These are phyloP conservation scores for Sarcoramphus papa DNA, from an alignment of 2,797 vertebrate genomes.

Conservation along the genomic window DNA sequence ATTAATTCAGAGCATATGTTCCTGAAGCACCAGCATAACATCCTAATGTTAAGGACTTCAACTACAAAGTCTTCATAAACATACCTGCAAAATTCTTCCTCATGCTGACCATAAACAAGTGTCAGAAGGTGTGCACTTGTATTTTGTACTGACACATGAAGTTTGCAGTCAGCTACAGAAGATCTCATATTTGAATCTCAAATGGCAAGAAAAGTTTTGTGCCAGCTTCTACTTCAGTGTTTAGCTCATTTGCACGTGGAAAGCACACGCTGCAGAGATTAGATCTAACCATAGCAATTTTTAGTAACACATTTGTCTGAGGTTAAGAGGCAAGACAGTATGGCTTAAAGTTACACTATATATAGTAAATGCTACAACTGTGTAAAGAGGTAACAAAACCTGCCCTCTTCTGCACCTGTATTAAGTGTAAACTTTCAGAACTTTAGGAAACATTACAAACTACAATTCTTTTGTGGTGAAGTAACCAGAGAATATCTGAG, in stretches of 20 bases:
- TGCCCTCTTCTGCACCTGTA: constrained; percentile 17
- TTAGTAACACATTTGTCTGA: not conserved
- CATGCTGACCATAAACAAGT: not conserved
- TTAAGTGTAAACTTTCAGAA: constrained; percentile 66
- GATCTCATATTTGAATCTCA: not conserved
- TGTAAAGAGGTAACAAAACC: constrained; percentile 11
- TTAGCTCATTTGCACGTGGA: not conserved
- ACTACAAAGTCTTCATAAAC: not conserved
- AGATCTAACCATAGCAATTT: not conserved
- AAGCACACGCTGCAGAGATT: not conserved
- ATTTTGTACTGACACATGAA: not conserved
- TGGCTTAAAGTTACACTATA: constrained; percentile 36
- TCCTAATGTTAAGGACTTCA: constrained; percentile 20
- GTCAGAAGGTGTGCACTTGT: not conserved
- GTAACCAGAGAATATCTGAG: not conserved
- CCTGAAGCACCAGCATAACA: constrained; percentile 62
- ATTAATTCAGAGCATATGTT: constrained; percentile 45
- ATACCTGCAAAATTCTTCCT: not conserved
- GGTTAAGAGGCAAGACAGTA: constrained; percentile 34
- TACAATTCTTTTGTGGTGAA: not conserved
- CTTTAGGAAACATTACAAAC: not conserved
- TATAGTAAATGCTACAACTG: constrained; percentile 19
- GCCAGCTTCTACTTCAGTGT: not conserved
- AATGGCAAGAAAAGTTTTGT: not conserved
- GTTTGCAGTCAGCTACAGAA: not conserved